Base-by-base conservation (phyloP, 2,888 invertebrate species). In the Hybos culiciformis region DNA sequence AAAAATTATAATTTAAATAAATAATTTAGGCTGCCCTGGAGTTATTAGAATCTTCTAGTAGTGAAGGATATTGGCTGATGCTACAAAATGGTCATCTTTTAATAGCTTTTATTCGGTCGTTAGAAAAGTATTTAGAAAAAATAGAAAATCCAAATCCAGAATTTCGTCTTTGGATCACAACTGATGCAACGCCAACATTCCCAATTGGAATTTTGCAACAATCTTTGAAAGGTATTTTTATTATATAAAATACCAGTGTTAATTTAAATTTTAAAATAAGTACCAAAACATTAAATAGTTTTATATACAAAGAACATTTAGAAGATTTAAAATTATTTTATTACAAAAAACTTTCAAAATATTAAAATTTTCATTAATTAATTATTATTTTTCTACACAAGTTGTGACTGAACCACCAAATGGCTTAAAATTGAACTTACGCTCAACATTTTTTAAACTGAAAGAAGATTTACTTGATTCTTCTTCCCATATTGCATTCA, bases 381-480 rank as follows among this genome's bases (percentile, higher is more conserved):
- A 20, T 18, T 14, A 36, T 33, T 39, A 36, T 43, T 24, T 40
- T 18, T 60, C 56, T 7, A 51, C 65, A 51, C 52, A 69, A 84
- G 91, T 93, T 57, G 92, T 92, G 12, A 91, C 86, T 1, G 92
- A 93, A 63, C 87, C 92, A 0, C 92, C 92, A 0, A 91, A 87
- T 61, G 90, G 91, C 0, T 64, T 93, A 42, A 91, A 92, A 60
- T 63, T 91, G 49, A 93, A 92, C 66, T 66, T 93, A 8, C 76
- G 83, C 48, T 88, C 84, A 58, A 93, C 91, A 0, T 93, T 84
- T 65, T 81, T 83, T 63, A 91, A 90, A 69, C 78, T 93, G 70
- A 73, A 80, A 1, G 62, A 75, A n/a, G 75, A 78, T 48, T 74
- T 77, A 1, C 68, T 92, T 31, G 79, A 83, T 5, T 73, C 75